Evolutionary conservation across 2,797 vertebrate species (phyloP), one percentile per base, ranked within the genome.

Genomic region (Ctenopoma kingsleyae): DNA sequence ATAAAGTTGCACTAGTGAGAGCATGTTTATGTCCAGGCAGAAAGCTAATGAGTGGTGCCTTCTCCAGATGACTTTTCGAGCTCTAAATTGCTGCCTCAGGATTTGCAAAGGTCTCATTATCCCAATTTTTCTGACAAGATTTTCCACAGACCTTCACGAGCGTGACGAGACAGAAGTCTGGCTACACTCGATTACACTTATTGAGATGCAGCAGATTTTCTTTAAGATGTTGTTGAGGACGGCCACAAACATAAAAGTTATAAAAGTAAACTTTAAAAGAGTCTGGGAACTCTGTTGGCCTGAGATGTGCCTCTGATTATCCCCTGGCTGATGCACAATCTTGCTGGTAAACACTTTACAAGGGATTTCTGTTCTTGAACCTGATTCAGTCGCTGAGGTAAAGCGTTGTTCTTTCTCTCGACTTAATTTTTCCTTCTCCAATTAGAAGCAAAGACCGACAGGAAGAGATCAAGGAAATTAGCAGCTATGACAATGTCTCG

Each of bases 51-150:
- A 70, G 51, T 0, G 3, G 0, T 2, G 32, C 32, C 11, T 20
- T 60, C 19, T 52, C 20, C 38, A 66, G 9, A 8, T 51, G 19
- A 78, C 49, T 49, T 70, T 46, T 47, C 41, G 6, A 48, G 62
- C 43, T 3, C 1, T 23, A 61, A 49, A 23, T 23, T 49, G 73
- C 64, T 61, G 40, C 78, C 19, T 57, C 53, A 25, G 68, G 62
- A 78, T 4, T 48, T 46, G 23, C 19, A 68, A 71, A 80, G 57
- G 71, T 77, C 70, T 77, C 61, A 67, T 81, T 84, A 75, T 72
- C 22, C 48, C 19, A 30, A 19, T 43, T 49, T 51, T 48, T 25
- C 41, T 63, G 49, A 57, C 23, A n/a, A 48, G 36, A 41, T 47
- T 38, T 66, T 43, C 19, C 38, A 19, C 46, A 38, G 71, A 71